Conservation (phyloP, 2,113 vertebrate genomes). For the Rhodinocichla rosea region DNA sequence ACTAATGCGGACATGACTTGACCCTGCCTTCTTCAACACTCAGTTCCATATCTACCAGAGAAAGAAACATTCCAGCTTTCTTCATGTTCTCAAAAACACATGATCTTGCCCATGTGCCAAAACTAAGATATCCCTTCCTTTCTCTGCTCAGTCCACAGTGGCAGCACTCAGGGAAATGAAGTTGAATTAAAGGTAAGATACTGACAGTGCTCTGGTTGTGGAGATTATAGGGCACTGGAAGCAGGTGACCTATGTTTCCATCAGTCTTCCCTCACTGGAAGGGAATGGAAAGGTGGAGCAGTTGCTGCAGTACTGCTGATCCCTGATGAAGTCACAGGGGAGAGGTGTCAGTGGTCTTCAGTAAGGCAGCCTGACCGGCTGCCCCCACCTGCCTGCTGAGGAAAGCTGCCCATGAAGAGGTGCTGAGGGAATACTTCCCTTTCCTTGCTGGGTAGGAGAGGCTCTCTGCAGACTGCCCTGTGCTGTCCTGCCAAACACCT, state of each 20-base stretch:
- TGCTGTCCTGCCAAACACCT: neutral
- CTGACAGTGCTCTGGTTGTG: neutral
- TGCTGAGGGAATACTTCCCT: neutral
- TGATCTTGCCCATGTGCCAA: neutral
- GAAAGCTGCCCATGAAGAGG: neutral
- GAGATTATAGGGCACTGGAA: neutral
- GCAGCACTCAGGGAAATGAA: neutral
- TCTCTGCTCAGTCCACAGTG: neutral
- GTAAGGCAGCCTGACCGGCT: neutral
- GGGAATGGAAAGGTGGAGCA: neutral
- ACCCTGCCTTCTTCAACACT: neutral
- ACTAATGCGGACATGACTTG: neutral
- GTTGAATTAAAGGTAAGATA: neutral
- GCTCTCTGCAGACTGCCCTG: neutral
- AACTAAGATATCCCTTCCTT: neutral
- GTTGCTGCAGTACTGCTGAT: neutral
- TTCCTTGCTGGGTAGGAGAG: neutral
- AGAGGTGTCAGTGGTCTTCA: neutral
- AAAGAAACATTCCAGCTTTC: neutral
- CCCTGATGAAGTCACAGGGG: neutral
- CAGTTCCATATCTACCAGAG: neutral
- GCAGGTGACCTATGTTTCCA: neutral
- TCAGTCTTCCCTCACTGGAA: neutral
- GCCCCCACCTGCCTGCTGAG: too few relatives aligned
- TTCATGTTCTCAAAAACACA: neutral